These are phyloP conservation scores for Rallus crepitans DNA, from an alignment of 2,797 vertebrate genomes.

Conservation along the genomic window DNA sequence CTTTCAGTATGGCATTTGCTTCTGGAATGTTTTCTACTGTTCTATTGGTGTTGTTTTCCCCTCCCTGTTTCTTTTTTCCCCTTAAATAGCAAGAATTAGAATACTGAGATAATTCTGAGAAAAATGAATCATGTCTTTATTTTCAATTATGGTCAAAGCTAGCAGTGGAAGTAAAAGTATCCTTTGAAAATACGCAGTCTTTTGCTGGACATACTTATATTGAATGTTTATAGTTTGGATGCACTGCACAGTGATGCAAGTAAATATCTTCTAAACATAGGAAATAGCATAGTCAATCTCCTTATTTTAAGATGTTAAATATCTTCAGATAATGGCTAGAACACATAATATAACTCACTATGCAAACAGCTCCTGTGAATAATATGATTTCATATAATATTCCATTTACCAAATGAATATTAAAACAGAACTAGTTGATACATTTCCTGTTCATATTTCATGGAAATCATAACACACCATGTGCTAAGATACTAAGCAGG, in stretches of 20 bases:
- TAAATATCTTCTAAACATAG: not conserved
- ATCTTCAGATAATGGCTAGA: not conserved
- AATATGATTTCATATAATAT: not conserved
- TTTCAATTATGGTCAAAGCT: not conserved
- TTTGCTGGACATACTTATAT: not conserved
- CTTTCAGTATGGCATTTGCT: constrained; percentile 20
- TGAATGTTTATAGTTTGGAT: not conserved
- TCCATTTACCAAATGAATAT: not conserved
- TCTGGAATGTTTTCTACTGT: constrained; percentile 1
- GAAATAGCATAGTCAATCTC: not conserved
- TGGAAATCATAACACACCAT: not conserved
- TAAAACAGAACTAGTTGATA: not conserved
- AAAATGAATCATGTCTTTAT: not conserved
- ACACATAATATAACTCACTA: not conserved
- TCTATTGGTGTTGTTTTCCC: not conserved
- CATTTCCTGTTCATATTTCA: not conserved
- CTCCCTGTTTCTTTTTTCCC: not conserved
- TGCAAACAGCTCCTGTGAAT: not conserved
- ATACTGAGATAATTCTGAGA: not conserved
- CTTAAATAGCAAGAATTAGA: not conserved
- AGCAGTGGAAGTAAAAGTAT: not conserved
- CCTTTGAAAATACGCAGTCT: not conserved
- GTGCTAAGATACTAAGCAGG: not conserved
- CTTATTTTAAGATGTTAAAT: not conserved
- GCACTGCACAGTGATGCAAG: not conserved